Conservation (phyloP, 30 jellyfish, hydroid and myxozoan genomes). For the Aurelia aurita region DNA sequence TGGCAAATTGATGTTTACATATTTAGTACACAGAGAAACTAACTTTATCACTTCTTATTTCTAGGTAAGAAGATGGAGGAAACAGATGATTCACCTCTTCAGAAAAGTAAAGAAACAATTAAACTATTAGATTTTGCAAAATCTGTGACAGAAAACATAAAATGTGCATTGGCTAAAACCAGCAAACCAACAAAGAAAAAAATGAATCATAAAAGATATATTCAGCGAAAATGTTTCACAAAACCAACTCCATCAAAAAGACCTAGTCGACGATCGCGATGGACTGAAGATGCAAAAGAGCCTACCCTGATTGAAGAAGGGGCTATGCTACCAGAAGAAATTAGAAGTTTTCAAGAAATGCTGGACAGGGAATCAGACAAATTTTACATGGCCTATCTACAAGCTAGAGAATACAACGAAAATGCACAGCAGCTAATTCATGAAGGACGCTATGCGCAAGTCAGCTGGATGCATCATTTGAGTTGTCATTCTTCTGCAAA, state of each 20-base stretch:
- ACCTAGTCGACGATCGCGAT: background rate
- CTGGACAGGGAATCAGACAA: constrained; percentile 38
- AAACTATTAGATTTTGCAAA: constrained; percentile 39
- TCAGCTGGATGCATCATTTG: no score
- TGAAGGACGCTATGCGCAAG: background rate
- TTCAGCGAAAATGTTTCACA: constrained; percentile 46
- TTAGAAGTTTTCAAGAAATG: constrained; percentile 36
- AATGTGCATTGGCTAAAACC: constrained; percentile 50
- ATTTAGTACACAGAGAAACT: no score
- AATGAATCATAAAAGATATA: constrained; percentile 36
- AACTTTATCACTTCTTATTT: no score
- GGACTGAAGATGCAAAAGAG: background rate
- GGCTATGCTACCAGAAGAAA: constrained; percentile 4
- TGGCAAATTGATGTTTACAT: no score
- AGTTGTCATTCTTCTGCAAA: no score
- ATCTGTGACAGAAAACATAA: constrained; percentile 43
- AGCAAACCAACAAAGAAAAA: constrained; percentile 40
- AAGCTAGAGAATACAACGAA: constrained; percentile 13
- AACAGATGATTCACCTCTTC: background rate
- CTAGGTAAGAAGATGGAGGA: no score
- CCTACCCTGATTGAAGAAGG: background rate
- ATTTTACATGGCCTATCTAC: constrained; percentile 17
- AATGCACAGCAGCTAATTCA: background rate
- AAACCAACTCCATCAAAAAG: constrained; percentile 12
- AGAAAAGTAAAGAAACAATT: constrained; percentile 27